A percentile compares a stretch with the other conserved stretches of the same genome.
Conservation (phyloP, 2,797 vertebrate species). For the Columba guinea region DNA sequence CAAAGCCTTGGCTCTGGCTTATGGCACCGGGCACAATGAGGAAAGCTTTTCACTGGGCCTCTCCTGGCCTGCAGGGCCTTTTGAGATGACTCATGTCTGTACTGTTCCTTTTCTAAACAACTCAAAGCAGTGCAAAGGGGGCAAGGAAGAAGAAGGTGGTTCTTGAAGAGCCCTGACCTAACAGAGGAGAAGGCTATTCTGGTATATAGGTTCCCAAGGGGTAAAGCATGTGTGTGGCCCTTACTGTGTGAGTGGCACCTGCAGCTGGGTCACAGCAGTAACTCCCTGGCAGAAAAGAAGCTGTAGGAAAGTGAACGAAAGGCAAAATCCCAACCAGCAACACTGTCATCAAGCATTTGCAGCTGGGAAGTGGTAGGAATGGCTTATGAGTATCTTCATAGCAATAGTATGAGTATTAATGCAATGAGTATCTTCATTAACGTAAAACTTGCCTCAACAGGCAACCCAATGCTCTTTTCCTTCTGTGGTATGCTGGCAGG, state of each 20-base stretch:
- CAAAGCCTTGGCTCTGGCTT: background rate
- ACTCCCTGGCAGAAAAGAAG: background rate
- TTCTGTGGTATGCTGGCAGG: background rate
- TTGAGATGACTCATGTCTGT: background rate
- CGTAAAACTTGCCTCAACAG: background rate
- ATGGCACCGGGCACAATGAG: fast-evolving
- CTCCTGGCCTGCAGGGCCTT: background rate
- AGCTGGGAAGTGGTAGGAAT: background rate
- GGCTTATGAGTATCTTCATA: no score
- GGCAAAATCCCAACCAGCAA: background rate
- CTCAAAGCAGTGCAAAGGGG: background rate
- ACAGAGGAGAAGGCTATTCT: background rate
- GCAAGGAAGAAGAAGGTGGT: background rate
- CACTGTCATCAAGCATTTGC: background rate
- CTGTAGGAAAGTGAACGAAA: background rate
- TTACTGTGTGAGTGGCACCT: background rate
- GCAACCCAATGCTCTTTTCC: background rate
- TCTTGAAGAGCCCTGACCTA: background rate
- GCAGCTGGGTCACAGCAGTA: background rate
- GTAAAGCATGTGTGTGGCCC: fast-evolving
- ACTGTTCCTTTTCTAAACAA: background rate
- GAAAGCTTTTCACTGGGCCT: background rate
- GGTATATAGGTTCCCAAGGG: fast-evolving
- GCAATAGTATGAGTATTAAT: no score
- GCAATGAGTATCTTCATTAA: background rate